Percentiles rank a stretch among this genome's conserved stretches.
Conservation (phyloP, 2,113 vertebrate species). For the Passer domesticus region DNA sequence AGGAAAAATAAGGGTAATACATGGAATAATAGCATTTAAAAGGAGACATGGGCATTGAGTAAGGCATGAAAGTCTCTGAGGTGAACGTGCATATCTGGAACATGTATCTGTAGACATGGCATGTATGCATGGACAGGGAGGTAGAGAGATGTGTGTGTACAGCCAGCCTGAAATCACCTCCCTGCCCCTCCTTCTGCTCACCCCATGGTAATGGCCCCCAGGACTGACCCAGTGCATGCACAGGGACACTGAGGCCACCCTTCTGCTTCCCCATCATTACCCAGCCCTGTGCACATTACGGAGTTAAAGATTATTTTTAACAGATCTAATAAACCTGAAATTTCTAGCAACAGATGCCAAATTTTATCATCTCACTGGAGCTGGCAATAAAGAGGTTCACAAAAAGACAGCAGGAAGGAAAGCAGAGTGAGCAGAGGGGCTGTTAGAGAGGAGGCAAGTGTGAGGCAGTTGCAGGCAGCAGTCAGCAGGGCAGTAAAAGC, state of each 20-base stretch:
- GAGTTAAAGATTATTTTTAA: background rate
- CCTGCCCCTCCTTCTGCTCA: background rate
- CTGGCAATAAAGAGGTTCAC: background rate
- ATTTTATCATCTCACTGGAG: background rate
- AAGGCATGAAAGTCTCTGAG: background rate
- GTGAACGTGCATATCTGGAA: background rate
- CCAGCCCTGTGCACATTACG: accelerated
- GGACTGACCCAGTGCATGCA: background rate
- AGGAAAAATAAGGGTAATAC: background rate
- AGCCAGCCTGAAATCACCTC: background rate
- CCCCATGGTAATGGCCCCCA: background rate
- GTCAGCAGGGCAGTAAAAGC: conserved; percentile 40
- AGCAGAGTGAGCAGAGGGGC: background rate
- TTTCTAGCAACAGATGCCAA: conserved; percentile 1
- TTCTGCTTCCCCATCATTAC: accelerated
- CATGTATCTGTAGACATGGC: accelerated
- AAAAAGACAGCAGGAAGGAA: background rate
- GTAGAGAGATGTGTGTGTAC: accelerated
- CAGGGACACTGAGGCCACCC: accelerated
- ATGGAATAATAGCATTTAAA: background rate
- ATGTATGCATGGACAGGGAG: background rate
- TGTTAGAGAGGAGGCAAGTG: background rate
- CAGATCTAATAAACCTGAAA: conserved; percentile 22
- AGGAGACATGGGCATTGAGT: accelerated
- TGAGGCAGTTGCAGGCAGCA: background rate